Evolutionary conservation across 2,113 vertebrate genomes (phyloP), one percentile per base, ranked within the genome.

Genomic region (Phaethornis superciliosus): DNA sequence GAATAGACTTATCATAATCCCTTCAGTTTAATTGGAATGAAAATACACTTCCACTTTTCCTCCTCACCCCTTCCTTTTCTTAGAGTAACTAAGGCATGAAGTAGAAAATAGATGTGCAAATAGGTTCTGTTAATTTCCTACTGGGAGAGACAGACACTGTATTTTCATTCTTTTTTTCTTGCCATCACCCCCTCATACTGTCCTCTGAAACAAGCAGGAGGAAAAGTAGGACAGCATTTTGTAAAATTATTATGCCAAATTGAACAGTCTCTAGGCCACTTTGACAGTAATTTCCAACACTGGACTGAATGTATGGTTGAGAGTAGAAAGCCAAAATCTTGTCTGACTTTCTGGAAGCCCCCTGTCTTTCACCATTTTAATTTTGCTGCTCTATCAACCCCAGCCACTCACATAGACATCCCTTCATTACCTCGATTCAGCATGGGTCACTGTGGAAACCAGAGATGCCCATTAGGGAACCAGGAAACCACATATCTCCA

Each of bases 151-250:
- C 24, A 59, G 58, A 81, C 26, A 52, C 37, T 35, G 44, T 51
- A 40, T 64, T 86, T 40, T 78, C 40, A 46, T 69, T 8, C 28
- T 40, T 64, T 84, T 40, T 40, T 40, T 40, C 40, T 40, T 40
- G 10, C 40, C 40, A 40, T 12, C 40, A 11, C 35, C 46, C 8
- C 18, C 54, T 82, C 8, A 32, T 70, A 33, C 64, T 85, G 55
- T 83, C 59, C 33, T 78, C 26, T 74, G 56, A 90, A 95, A 84
- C 55, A 86, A 94, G 46, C 32, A 89, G 63, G 4, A 93, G 7
- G 27, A 72, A 88, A 96, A 85, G 24, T 74, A 93, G 47, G 82
- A 15, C 76, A 82, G 44, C 77, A 67, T 87, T 90, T 80, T 86
- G 27, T 54, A 76, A 77, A 81, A 76, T n/a, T 11, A 79, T 88